phyloP scores from a whole-genome alignment of 2,888 invertebrate genomes.

The Agapetus fuscipes region DNA sequence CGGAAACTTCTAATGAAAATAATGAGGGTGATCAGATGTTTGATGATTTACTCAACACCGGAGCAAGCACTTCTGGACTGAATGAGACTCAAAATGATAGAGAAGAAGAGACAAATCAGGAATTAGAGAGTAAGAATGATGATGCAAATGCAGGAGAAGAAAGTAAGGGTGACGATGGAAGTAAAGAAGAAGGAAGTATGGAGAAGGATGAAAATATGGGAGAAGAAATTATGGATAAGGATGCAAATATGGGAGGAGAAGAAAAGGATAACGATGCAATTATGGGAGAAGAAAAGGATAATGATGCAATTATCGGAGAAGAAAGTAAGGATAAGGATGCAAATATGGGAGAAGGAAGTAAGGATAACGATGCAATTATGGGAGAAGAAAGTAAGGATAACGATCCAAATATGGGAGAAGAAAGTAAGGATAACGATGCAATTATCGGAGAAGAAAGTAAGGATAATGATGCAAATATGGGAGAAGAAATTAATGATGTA shows the following conservation, averaged over 20 bases:
- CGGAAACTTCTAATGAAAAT: no score
- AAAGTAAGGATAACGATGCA: conserved; percentile 1
- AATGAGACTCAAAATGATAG: background rate
- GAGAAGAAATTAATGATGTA: conserved; percentile 3
- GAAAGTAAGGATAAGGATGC: background rate
- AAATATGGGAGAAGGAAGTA: background rate
- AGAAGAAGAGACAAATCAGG: background rate
- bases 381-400: background rate
- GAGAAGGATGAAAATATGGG: background rate
- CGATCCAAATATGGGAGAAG: background rate
- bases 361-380: background rate
- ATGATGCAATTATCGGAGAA: background rate
- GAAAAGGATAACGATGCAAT: background rate
- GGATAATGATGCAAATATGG: conserved; percentile 1
- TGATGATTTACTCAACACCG: background rate
- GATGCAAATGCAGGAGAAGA: background rate
- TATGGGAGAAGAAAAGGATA: conserved; percentile 1
- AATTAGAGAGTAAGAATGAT: background rate
- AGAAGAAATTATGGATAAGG: background rate
- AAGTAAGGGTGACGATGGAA: background rate
- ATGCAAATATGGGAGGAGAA: background rate
- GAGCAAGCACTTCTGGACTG: background rate
- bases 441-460: background rate
- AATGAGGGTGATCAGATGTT: background rate
- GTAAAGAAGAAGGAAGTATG: background rate